A percentile compares a stretch with the other conserved stretches of the same genome.
Conservation (phyloP, 2,797 vertebrate genomes). For the Crotalus adamanteus region DNA sequence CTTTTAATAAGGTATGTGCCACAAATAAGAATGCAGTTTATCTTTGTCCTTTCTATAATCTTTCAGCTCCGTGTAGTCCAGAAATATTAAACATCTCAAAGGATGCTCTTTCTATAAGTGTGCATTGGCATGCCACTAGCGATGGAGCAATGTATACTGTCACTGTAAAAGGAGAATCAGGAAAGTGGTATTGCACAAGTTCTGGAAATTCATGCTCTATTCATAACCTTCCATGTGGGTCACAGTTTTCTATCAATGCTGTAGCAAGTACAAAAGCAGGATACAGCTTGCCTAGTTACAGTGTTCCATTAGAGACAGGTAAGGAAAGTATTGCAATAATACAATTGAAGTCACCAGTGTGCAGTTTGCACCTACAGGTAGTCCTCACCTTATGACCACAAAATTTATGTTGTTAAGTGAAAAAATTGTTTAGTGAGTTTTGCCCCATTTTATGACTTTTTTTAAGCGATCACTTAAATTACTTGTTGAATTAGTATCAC, state of each 20-base stretch:
- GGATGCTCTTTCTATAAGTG: constrained; percentile 63
- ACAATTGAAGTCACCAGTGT: neutral
- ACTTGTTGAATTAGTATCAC: no score
- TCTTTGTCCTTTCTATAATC: constrained; percentile 34
- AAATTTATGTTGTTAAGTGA: no score
- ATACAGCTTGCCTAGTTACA: constrained; percentile 86
- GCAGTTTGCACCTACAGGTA: neutral
- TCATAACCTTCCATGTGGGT: constrained; percentile 80
- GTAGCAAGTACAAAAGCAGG: constrained; percentile 75
- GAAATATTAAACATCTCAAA: constrained; percentile 72
- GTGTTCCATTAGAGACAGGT: constrained; percentile 83
- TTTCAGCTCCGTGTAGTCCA: constrained; percentile 87
- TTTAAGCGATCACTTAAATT: no score
- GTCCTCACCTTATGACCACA: no score
- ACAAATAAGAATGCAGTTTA: constrained; percentile 8
- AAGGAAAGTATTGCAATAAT: constrained; percentile 9
- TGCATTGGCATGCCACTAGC: constrained; percentile 79
- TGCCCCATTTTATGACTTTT: no score
- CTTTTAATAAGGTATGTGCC: neutral
- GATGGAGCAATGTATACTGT: constrained; percentile 75
- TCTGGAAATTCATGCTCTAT: constrained; percentile 68
- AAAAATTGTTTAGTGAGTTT: no score
- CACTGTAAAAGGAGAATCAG: constrained; percentile 66
- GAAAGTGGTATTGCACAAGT: constrained; percentile 72
- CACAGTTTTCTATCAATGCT: constrained; percentile 77